phyloP scores from a whole-genome alignment of 2,113 vertebrate genomes.

The Dinomys branickii region DNA sequence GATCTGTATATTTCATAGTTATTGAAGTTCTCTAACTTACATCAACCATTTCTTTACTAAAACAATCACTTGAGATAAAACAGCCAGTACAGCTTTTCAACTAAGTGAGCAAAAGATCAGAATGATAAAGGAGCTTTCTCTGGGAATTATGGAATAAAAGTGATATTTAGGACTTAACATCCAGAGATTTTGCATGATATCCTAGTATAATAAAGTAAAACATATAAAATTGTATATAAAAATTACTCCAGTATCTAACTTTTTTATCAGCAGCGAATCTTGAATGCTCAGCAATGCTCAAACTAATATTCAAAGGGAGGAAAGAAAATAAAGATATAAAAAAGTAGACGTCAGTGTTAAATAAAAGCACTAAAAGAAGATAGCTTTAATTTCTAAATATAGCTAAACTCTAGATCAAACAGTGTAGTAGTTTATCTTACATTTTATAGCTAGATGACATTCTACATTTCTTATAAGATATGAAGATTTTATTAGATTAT shows the following conservation, averaged over 20 bases:
- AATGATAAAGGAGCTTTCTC: background rate
- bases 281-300: background rate
- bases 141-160: background rate
- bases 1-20: background rate
- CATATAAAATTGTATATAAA: background rate
- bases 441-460: background rate
- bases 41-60: background rate
- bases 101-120: background rate
- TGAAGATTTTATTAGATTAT: conserved; percentile 2
- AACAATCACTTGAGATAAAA: background rate
- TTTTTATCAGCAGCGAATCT: background rate
- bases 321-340: background rate
- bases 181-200: background rate
- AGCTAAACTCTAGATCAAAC: background rate
- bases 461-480: background rate
- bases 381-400: background rate
- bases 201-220: background rate
- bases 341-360: background rate
- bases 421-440: background rate
- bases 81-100: background rate
- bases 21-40: background rate
- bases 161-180: background rate
- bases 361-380: background rate
- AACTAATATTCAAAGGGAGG: background rate
- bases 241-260: background rate